A percentile compares a stretch with the other conserved stretches of the same genome.
Evolutionary conservation across 2,113 vertebrate species (phyloP).

Genomic region (Thamnaconus septentrionalis): DNA sequence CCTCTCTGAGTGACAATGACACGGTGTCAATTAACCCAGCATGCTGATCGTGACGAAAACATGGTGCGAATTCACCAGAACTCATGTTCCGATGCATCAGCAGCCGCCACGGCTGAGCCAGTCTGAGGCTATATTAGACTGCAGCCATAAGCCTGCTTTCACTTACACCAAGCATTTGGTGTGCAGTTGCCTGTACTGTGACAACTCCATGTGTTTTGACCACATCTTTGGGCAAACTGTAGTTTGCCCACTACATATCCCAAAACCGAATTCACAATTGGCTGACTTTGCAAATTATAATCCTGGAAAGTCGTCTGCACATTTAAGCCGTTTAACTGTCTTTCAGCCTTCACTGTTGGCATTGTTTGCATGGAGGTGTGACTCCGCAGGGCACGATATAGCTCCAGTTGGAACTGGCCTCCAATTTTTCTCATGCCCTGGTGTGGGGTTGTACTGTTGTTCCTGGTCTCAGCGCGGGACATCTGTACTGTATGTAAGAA

Average conservation of each 20-base stretch:
- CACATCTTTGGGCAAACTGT: no score
- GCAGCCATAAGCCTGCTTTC: no score
- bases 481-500: constrained; percentile 71
- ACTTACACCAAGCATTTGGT: no score
- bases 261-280: no score
- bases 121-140: not conserved
- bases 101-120: not conserved
- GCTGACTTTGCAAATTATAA: no score
- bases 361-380: no score
- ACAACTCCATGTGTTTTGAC: no score
- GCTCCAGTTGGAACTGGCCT: constrained; percentile 26
- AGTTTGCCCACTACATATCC: no score
- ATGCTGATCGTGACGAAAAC: not conserved
- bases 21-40: constrained; percentile 26
- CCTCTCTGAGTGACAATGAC: constrained; percentile 17
- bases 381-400: not conserved
- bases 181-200: no score
- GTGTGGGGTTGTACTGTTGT: constrained; percentile 47
- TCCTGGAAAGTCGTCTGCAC: no score
- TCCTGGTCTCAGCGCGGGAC: constrained; percentile 65
- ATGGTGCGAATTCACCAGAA: not conserved
- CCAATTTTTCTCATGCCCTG: constrained; percentile 36
- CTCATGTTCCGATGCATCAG: constrained; percentile 1
- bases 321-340: no score
- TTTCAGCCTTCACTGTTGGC: no score